Evolutionary conservation across 2,888 invertebrate species (phyloP).

Genomic region (Agrochola litura): DNA sequence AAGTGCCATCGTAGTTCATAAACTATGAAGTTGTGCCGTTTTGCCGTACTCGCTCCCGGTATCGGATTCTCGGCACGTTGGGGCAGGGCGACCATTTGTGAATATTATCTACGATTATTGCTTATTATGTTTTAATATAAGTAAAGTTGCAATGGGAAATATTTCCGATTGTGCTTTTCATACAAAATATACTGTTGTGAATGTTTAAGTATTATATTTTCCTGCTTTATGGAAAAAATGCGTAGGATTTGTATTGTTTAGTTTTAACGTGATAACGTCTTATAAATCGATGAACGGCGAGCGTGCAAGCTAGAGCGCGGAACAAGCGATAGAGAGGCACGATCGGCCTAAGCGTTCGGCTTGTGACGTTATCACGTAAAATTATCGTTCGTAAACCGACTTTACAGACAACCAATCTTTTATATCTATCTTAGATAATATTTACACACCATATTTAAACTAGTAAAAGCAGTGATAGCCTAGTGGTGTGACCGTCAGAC

Average conservation of each 20-base stretch:
- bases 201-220: conserved; percentile 9
- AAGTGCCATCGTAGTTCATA: conserved; percentile 58
- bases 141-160: conserved; percentile 14
- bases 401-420: too few species aligned
- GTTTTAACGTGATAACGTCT: too few species aligned
- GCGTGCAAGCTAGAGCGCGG: too few species aligned
- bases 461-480: not conserved
- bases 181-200: conserved; percentile 1
- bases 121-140: conserved; percentile 27
- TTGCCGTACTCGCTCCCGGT: conserved; percentile 36
- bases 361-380: too few species aligned
- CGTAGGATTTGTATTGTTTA: not conserved
- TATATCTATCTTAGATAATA: too few species aligned
- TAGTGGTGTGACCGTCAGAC: too few species aligned
- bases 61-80: conserved; percentile 58
- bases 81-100: conserved; percentile 44
- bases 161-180: conserved; percentile 21
- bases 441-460: too few species aligned
- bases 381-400: too few species aligned
- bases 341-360: too few species aligned
- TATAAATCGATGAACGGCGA: too few species aligned
- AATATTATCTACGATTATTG: conserved; percentile 52
- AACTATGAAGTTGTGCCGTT: conserved; percentile 56
- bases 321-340: too few species aligned
- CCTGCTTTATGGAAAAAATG: too few species aligned